Evolutionary conservation across 2,113 vertebrate genomes (phyloP).

Genomic region (Mungos mungo): DNA sequence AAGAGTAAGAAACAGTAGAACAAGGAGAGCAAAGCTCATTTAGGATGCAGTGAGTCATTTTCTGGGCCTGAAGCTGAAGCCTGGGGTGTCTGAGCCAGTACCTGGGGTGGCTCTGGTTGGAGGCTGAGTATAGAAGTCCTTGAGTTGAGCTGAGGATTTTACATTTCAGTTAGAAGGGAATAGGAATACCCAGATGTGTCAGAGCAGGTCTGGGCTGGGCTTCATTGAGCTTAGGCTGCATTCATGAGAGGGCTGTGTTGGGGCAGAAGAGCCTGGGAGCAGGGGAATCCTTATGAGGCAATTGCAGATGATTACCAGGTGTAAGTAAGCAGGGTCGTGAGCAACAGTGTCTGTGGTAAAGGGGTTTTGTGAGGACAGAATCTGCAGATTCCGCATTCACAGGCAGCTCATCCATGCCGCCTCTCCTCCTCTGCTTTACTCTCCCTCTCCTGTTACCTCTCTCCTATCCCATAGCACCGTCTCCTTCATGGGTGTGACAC

Average conservation of each 20-base stretch:
- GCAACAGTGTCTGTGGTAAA: neutral
- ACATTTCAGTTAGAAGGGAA: slow-evolving; percentile 17
- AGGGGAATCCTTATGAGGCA: neutral
- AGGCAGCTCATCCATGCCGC: neutral
- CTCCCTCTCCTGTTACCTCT: neutral
- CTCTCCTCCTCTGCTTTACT: neutral
- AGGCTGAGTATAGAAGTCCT: slow-evolving; percentile 15
- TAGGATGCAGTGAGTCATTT: slow-evolving; percentile 4
- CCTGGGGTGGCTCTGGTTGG: neutral
- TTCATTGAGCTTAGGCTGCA: neutral
- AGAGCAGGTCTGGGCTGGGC: neutral
- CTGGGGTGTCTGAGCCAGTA: neutral
- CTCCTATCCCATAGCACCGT: neutral
- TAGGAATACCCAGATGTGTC: neutral
- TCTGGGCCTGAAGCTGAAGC: neutral
- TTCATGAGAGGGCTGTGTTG: neutral
- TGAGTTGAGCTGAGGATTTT: slow-evolving; percentile 35
- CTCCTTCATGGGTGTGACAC: neutral
- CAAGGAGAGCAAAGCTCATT: neutral
- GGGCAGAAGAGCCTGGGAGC: neutral
- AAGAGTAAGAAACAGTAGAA: neutral
- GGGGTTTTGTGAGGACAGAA: neutral
- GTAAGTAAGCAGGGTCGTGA: neutral
- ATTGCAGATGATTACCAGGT: neutral
- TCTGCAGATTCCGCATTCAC: neutral